Evolutionary conservation across 2,888 invertebrate species (phyloP).

Genomic region (Corbicula japonica): DNA sequence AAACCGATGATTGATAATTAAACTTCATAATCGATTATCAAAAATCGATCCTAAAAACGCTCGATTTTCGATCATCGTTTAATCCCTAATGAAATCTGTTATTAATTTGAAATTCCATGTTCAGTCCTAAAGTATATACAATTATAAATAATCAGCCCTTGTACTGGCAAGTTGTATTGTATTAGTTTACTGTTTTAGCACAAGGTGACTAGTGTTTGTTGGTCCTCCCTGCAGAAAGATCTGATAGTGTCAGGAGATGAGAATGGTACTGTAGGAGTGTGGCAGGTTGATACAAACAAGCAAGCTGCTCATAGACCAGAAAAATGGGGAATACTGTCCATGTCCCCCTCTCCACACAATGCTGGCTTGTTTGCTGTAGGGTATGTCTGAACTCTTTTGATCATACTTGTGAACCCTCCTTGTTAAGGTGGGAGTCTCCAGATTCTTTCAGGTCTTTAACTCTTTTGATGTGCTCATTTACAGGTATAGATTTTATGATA

Average conservation of each 20-base stretch:
- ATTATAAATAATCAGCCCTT: not conserved
- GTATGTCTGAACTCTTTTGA: too few species aligned
- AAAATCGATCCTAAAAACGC: too few species aligned
- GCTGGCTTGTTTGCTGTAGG: slow-evolving; percentile 89
- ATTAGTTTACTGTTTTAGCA: slow-evolving; percentile 66
- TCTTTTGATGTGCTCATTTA: too few species aligned
- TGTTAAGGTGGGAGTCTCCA: too few species aligned
- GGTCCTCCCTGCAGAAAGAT: slow-evolving; percentile 76
- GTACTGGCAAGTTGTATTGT: too few species aligned
- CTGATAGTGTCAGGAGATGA: slow-evolving; percentile 88
- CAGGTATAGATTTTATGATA: too few species aligned
- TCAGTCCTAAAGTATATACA: not conserved
- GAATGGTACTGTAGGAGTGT: slow-evolving; percentile 87
- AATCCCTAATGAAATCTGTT: too few species aligned
- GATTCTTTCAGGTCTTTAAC: too few species aligned
- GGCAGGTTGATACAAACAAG: slow-evolving; percentile 87
- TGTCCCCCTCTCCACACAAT: slow-evolving; percentile 89
- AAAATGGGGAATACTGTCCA: slow-evolving; percentile 86
- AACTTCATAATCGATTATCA: too few species aligned
- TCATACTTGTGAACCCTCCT: too few species aligned
- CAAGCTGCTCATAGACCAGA: slow-evolving; percentile 86
- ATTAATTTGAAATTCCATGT: not conserved
- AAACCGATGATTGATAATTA: too few species aligned
- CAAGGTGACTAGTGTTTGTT: slow-evolving; percentile 78
- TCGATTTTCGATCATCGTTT: too few species aligned